Percentiles rank a stretch among this genome's conserved stretches.
Conservation (phyloP, 2,888 invertebrate genomes). For the Omphaloscelis lunosa region DNA sequence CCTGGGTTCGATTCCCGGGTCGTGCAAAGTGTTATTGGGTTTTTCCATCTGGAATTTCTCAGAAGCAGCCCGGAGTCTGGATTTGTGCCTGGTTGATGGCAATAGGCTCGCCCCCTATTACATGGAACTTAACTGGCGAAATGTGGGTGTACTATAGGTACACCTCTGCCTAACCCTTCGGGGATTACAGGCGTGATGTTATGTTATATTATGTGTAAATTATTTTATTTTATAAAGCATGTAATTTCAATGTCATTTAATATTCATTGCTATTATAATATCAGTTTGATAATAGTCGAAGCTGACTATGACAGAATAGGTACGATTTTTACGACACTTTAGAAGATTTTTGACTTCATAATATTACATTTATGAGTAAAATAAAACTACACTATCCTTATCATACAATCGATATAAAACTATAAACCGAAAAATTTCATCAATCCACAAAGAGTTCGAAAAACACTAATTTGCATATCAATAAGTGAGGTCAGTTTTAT, state of each 20-base stretch:
- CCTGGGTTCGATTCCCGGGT: too few relatives aligned
- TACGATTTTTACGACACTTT: not conserved
- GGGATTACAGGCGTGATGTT: too few relatives aligned
- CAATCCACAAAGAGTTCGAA: not conserved
- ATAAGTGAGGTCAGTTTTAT: conserved; percentile 11
- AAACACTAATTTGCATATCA: conserved; percentile 19
- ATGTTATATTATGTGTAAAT: too few relatives aligned
- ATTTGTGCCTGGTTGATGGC: too few relatives aligned
- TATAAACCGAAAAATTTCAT: not conserved
- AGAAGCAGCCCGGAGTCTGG: too few relatives aligned
- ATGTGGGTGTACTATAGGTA: too few relatives aligned
- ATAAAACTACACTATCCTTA: not conserved
- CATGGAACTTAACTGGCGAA: too few relatives aligned
- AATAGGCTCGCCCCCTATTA: too few relatives aligned
- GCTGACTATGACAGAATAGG: not conserved
- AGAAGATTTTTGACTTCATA: not conserved
- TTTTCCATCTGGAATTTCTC: too few relatives aligned
- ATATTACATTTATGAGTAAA: not conserved
- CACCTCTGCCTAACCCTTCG: too few relatives aligned
- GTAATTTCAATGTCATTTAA: not conserved
- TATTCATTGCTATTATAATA: not conserved
- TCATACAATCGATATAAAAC: not conserved
- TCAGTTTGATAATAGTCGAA: not conserved
- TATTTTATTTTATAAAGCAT: not conserved
- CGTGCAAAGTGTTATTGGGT: too few relatives aligned